A percentile compares a stretch with the other conserved stretches of the same genome.
These are phyloP conservation scores for Siniperca chuatsi DNA, from an alignment of 2,113 vertebrate genomes.

Conservation along the genomic window DNA sequence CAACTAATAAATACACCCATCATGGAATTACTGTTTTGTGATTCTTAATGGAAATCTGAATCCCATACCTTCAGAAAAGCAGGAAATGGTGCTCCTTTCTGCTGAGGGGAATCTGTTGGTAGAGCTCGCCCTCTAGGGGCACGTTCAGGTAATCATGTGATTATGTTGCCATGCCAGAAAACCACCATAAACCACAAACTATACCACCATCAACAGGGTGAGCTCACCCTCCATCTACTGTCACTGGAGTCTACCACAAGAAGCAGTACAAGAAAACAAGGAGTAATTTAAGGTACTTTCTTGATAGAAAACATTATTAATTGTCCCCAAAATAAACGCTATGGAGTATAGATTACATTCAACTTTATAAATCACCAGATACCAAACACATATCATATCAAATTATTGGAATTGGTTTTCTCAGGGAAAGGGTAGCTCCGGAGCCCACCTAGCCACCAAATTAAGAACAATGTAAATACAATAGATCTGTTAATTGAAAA, in stretches of 20 bases:
- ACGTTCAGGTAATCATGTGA: not conserved
- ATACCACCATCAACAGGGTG: not conserved
- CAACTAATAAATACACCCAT: not conserved
- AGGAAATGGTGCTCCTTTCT: not conserved
- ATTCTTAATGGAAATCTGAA: not conserved
- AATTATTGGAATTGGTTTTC: not conserved
- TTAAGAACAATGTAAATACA: not conserved
- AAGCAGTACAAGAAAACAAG: not conserved
- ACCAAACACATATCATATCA: not conserved
- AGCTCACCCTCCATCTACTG: not conserved
- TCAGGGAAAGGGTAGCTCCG: not conserved
- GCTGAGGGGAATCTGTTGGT: not conserved
- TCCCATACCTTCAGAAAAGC: conserved; percentile 6
- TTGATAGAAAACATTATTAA: not conserved
- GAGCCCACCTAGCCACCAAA: not conserved
- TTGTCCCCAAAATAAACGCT: not conserved
- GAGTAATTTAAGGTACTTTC: not conserved
- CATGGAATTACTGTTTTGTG: not conserved
- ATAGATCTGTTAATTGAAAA: not conserved
- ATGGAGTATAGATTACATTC: not conserved
- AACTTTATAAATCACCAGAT: not conserved
- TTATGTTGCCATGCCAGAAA: not conserved
- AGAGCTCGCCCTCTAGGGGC: conserved; percentile 67
- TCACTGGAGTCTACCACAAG: not conserved
- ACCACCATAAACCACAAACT: not conserved